Conservation (phyloP, 2,797 vertebrate species). For the Sternotherus odoratus region DNA sequence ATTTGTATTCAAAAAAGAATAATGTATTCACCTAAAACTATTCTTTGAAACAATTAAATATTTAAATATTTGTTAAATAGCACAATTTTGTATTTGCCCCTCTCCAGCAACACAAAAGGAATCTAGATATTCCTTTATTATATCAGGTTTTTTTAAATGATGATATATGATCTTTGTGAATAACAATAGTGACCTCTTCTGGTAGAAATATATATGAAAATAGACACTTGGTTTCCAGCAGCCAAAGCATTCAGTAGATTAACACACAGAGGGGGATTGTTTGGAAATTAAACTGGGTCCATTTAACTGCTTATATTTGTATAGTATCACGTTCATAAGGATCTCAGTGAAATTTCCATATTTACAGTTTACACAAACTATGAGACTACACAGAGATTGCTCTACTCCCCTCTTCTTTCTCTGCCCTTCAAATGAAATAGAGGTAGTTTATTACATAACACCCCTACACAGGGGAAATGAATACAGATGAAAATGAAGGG, state of each 20-base stretch:
- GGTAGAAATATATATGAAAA: conserved; percentile 55
- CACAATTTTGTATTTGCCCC: not conserved
- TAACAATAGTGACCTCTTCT: conserved; percentile 62
- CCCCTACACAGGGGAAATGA: no score
- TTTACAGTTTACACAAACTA: not conserved
- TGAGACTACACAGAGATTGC: not conserved
- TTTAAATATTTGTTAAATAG: not conserved
- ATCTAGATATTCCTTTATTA: not conserved
- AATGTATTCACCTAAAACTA: not conserved
- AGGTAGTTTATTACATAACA: no score
- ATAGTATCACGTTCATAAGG: not conserved
- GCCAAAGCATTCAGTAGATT: not conserved
- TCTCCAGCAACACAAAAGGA: not conserved
- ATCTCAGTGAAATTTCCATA: not conserved
- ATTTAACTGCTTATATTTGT: not conserved
- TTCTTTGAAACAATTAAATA: not conserved
- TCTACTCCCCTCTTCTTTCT: no score
- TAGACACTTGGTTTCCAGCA: not conserved
- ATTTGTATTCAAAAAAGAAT: not conserved
- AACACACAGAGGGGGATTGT: not conserved
- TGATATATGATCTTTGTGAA: not conserved
- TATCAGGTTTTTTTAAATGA: not conserved
- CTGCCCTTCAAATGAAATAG: no score
- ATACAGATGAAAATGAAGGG: no score
- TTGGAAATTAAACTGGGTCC: not conserved